Base-by-base conservation (phyloP, 2,888 invertebrate species). In the Lamproptera curius region DNA sequence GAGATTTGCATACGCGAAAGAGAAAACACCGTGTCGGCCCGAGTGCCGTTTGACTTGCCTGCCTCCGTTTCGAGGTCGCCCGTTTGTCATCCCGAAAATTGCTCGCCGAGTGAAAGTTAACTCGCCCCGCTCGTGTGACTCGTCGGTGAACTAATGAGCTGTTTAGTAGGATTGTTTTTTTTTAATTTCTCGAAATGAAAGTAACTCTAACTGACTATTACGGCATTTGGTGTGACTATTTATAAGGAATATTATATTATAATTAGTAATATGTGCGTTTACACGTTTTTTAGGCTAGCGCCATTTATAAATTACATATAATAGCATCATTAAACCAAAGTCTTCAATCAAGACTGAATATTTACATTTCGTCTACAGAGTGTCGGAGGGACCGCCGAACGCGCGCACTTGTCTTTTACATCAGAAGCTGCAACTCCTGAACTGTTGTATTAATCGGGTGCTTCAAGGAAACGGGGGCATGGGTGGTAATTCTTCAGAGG, bases 401-500 rank as follows among this genome's bases (percentile, higher is more conserved):
- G 92, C 95, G 34, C 92, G 95, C 50, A 94, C 95, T 5, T 97
- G 97, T 72, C 89, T 98, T 35, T 88, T 99, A 10, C 95, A 98
- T 79, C 98, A 99, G 81, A 99, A 99, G 74, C 89, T 99, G 34
- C 97, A 97, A 85, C 91, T 95, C 88, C 78, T 95, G 31, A 95
- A 95, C 67, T 92, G 94, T 66, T 95, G 95, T 74, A 92, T 95
- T 57, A 90, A 90, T 52, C 89, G 93, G 76, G 62, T 88, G 80
- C 33, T 58, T 16, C 80, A 76, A 31, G 91, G 91, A 57, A 75
- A 78, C 46, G 70, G 68, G 1, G 74, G 68, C 11, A 65, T 69
- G 14, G 89, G 89, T 57, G 76, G 78, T 50, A 73, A 78, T 58
- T 76, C 81, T 16, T 77, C 80, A 0, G 89, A 89, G 1, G 90